Evolutionary conservation across 2,888 invertebrate species (phyloP), one percentile per base, ranked within the genome.

Genomic region (Mayetiola destructor): DNA sequence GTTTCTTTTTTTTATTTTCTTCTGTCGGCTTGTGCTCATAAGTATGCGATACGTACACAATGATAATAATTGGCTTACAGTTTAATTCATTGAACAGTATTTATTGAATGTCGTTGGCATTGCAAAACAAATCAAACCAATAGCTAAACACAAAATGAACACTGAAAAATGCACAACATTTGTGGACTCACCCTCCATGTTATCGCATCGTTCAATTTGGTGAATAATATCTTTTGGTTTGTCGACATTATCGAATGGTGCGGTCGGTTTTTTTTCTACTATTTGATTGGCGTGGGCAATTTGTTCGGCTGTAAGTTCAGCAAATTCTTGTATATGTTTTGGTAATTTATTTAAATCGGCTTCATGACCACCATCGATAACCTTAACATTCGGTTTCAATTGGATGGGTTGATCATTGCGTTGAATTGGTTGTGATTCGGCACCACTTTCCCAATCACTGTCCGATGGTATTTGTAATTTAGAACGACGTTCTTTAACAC

Each of bases 321-420:
- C 81, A 67, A 88, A 87, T 65, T 89, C 88, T 66, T 81, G 81
- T 66, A 89, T 76, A 71, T 89, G 89, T 64, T 77, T 81, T 5
- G 89, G 89, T 60, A 88, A 75, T 60, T 78, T 78, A 57, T 75
- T 75, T 48, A 81, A 75, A 64, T 81, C 81, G 59, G 77, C 79
- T 66, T 79, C 76, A 64, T 76, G 67, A 55, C 68, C 66, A 59
- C 82, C 82, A 66, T 85, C 83, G 52, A 85, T 78, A 57, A 87
- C 77, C 70, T 77, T 81, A 62, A 79, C 75, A 0, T 70, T 69
- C 8, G 68, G 66, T 48, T 62, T 62, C 53, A 58, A 39, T 66
- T 77, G 75, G 59, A 77, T 74, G 62, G 73, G 73, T 53, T 72
- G 70, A 59, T 74, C 70, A 67, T 71, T 73, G 27, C 74, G 75